Base-by-base conservation (phyloP, 2,888 invertebrate species). In the Cephus nigrinus region DNA sequence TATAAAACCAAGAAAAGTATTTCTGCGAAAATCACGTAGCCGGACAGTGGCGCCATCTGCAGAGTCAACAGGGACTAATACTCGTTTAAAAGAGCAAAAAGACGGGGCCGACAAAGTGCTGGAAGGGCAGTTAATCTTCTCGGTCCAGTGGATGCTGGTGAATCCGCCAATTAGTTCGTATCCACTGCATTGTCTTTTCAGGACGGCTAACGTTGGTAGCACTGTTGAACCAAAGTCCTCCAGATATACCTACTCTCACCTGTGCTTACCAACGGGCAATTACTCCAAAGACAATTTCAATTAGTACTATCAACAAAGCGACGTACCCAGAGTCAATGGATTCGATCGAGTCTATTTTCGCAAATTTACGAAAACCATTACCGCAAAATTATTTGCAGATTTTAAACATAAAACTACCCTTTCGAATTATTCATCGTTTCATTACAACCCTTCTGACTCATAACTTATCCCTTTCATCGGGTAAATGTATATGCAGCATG, bases 141-240 rank as follows among this genome's bases (percentile, higher is more conserved):
- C 86, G 88, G 88, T 90, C 87, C 89, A 88, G 86, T 88, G 88
- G 88, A 86, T 86, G 86, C 83, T 84, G 84, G 87, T 87, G 86
- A 88, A 89, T 89, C 88, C 86, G 85, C 87, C 90, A 90, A 90
- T 90, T 90, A 90, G 89, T 89, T 88, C 87, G 87, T 85, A 86
- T 86, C 85, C 84, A 85, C 82, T 84, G 86, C 85, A 88, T 87
- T 88, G 87, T 88, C 86, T 85, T 80, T 84, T 84, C 55, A 15
- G 40, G 40, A 4, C 40, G 40, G 4, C 15, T 15, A 40, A 40
- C 40, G 15, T 40, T 40, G 15, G 40, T 40, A 77, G 76, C 73
- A 74, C 33, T 68, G 69, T 76, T 74, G 55, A 32, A 68, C 69
- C 73, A 71, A 76, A 36, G 3, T 12, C 36, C 55, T 12, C 69